Base-by-base conservation (phyloP, 2,113 vertebrate species). In the Varanus komodoensis region DNA sequence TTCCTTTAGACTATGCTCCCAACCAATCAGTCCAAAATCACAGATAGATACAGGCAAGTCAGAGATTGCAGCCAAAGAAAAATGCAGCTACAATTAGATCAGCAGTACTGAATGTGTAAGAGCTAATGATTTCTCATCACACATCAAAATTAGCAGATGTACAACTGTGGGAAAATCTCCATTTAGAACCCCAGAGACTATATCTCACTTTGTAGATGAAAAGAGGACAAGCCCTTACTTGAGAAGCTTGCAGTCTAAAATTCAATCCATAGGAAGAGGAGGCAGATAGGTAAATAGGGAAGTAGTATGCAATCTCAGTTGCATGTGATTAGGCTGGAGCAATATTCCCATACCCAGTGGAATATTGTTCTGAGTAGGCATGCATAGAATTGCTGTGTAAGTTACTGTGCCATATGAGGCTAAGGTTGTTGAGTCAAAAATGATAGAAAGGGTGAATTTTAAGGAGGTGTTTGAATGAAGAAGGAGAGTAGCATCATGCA, bases 101-200 rank as follows among this genome's bases (percentile, higher is more conserved):
- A 67, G 44, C 57, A 64, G 64, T 75, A 64, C 17, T 73, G 25
- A 75, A 38, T 77, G 54, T 11, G 77, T 54, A 87, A 87, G 34
- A 87, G 6, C 17, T 21, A 29, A n/a, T 79, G 74, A 48, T 6
- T 29, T 67, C 71, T 84, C 44, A 84, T 78, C 71, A 19, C 6
- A 54, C 69, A 87, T 32, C 54, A 27, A 79, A 38, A n/a, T 29
- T 78, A 48, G 78, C 34, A 89, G 82, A 68, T 84, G 14, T 50
- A 25, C 38, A 78, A 68, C 57, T 84, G 71, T 44, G 78, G 32
- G 44, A 19, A 78, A 23, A 68, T 78, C 27, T 61, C 73, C 57
- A 34, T 84, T 89, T 77, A 38, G 82, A 77, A 89, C 29, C 54
- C 82, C 84, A 19, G 54, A 61, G 77, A 68, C 57, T 50, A 6